Percentiles rank a stretch among this genome's conserved stretches.
phyloP scores from a whole-genome alignment of 1,140 invertebrate genomes.

The Orchestia grillus region DNA sequence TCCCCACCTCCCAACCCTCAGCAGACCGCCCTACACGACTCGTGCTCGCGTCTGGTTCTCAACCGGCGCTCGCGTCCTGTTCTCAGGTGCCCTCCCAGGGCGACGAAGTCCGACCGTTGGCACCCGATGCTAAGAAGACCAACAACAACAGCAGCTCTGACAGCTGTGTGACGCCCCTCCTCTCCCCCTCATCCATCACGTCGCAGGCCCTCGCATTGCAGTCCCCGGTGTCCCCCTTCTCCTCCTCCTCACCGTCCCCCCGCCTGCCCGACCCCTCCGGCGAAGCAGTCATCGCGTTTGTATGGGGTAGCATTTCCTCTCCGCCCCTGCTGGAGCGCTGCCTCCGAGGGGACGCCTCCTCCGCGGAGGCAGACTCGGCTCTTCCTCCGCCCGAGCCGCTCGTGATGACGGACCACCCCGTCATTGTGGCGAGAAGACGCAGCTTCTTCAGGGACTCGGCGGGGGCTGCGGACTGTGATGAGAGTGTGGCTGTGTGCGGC shows the following conservation, averaged over 20 bases:
- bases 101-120: no score
- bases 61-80: no score
- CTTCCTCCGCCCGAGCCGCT: background rate
- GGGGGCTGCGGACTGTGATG: background rate
- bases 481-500: background rate
- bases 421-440: background rate
- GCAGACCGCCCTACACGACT: no score
- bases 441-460: slow-evolving; percentile 17
- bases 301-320: slow-evolving; percentile 8
- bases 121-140: no score
- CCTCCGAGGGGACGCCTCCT: slow-evolving; percentile 6
- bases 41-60: no score
- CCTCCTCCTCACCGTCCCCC: slow-evolving; percentile 58
- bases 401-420: background rate
- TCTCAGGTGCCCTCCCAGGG: no score
- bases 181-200: slow-evolving; percentile 53
- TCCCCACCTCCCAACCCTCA: no score
- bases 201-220: slow-evolving; percentile 17
- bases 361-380: slow-evolving; percentile 30
- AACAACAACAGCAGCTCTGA: background rate
- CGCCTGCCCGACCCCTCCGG: slow-evolving; percentile 56
- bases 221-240: slow-evolving; percentile 12
- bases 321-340: background rate
- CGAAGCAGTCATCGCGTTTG: slow-evolving; percentile 21
- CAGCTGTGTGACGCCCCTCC: slow-evolving; percentile 3